Percentiles rank a stretch among this genome's conserved stretches.
These are phyloP conservation scores for Drosophila paranaensis DNA, from an alignment of 2,888 invertebrate species.

Conservation along the genomic window DNA sequence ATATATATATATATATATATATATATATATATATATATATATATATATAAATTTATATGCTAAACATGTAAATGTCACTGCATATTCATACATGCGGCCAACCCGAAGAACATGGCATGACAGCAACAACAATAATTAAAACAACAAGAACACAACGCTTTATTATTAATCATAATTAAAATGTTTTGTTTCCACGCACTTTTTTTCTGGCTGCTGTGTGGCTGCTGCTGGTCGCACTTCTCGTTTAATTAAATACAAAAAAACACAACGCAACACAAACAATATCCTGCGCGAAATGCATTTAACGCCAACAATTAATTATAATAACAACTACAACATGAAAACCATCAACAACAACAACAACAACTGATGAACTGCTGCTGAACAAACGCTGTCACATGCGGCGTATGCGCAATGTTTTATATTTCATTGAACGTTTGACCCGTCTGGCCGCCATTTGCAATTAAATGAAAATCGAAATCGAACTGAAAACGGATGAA, in stretches of 20 bases:
- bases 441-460: constrained; percentile 13
- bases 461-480: constrained; percentile 16
- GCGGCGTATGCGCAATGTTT: constrained; percentile 43
- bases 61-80: constrained; percentile 58
- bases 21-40: neutral
- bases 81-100: constrained; percentile 23
- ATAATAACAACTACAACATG: constrained; percentile 19
- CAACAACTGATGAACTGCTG: constrained; percentile 21
- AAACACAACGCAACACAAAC: constrained; percentile 26
- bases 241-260: constrained; percentile 56
- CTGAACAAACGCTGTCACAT: constrained; percentile 13
- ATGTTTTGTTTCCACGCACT: constrained; percentile 54
- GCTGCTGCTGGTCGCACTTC: constrained; percentile 33
- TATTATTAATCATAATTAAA: constrained; percentile 43
- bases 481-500: constrained; percentile 37
- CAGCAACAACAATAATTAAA: constrained; percentile 10
- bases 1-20: constrained; percentile 10
- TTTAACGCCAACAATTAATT: constrained; percentile 41
- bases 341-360: constrained; percentile 15
- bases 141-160: constrained; percentile 14
- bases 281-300: constrained; percentile 27
- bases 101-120: constrained; percentile 40
- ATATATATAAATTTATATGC: constrained; percentile 23
- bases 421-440: constrained; percentile 23
- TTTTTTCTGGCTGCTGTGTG: constrained; percentile 20